phyloP scores from a whole-genome alignment of 2,888 invertebrate species.

The Coelinius sp. region DNA sequence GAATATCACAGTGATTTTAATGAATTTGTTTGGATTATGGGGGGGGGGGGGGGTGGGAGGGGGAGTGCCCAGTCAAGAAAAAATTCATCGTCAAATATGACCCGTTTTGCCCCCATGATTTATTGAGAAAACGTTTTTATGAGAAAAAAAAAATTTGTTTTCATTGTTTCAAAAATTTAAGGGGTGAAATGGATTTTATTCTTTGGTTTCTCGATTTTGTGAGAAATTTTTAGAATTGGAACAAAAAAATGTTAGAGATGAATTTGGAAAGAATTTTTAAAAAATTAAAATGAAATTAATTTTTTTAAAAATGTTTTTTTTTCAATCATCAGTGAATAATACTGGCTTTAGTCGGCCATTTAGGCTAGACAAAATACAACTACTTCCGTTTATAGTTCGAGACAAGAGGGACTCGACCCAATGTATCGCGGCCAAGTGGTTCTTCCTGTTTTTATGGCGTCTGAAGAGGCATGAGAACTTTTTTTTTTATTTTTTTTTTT shows the following conservation, averaged over 20 bases:
- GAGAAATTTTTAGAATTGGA: too few species aligned
- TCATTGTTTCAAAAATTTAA: too few species aligned
- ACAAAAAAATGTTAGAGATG: too few species aligned
- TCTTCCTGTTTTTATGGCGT: constrained; percentile 62
- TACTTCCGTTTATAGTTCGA: constrained; percentile 21
- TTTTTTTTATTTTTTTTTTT: not conserved
- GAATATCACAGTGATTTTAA: not conserved
- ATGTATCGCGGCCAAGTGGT: constrained; percentile 63
- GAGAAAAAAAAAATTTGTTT: not conserved
- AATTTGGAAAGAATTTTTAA: too few species aligned
- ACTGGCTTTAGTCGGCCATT: constrained; percentile 9
- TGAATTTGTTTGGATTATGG: not conserved
- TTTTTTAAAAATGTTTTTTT: not conserved
- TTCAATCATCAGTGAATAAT: not conserved
- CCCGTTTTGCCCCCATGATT: not conserved
- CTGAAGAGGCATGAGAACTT: constrained; percentile 2
- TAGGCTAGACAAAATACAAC: constrained; percentile 16
- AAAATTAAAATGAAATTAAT: not conserved
- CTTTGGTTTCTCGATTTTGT: not conserved
- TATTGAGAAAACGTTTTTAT: too few species aligned
- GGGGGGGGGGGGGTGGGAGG: not conserved
- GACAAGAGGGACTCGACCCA: constrained; percentile 52
- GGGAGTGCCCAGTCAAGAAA: not conserved
- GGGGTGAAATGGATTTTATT: too few species aligned
- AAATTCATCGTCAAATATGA: too few species aligned